These are phyloP conservation scores for Phylloscopus trochiloides DNA, from an alignment of 2,113 vertebrate genomes.

Conservation along the genomic window DNA sequence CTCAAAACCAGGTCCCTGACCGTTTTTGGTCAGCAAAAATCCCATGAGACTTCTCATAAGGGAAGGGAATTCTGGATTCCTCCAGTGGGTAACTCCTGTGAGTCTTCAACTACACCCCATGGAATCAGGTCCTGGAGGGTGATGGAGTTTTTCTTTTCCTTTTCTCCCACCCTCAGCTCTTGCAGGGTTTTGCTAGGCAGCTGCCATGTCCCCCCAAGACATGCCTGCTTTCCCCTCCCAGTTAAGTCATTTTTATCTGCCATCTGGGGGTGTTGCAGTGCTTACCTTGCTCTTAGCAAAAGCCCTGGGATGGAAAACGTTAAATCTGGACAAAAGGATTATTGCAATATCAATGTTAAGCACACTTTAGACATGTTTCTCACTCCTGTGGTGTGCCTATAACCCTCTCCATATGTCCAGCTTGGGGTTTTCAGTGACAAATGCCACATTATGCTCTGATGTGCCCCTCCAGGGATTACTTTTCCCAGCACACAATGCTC, in stretches of 20 bases:
- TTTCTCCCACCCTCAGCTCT: not conserved
- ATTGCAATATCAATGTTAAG: not conserved
- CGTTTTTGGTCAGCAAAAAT: not conserved
- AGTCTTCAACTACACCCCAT: not conserved
- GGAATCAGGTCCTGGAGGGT: fast-evolving
- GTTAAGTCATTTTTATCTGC: not conserved
- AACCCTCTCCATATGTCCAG: not conserved
- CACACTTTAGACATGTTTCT: not conserved
- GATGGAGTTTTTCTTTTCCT: not conserved
- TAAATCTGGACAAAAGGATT: not conserved
- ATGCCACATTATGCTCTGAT: not conserved
- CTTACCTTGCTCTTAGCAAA: not conserved
- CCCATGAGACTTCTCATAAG: not conserved
- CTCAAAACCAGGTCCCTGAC: not conserved
- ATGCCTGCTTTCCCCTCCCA: not conserved
- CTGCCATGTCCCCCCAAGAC: not conserved
- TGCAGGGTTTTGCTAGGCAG: not conserved
- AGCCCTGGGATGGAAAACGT: not conserved
- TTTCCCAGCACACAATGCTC: not conserved
- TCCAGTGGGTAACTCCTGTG: not conserved
- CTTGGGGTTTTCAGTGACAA: not conserved
- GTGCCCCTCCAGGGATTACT: not conserved
- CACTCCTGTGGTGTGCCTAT: not conserved
- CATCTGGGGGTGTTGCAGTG: not conserved
- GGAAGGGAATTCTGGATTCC: slow-evolving; percentile 6